These are phyloP conservation scores for Diadema setosum DNA, from an alignment of 35 echinoderm and acorn worm genomes.

Conservation along the genomic window DNA sequence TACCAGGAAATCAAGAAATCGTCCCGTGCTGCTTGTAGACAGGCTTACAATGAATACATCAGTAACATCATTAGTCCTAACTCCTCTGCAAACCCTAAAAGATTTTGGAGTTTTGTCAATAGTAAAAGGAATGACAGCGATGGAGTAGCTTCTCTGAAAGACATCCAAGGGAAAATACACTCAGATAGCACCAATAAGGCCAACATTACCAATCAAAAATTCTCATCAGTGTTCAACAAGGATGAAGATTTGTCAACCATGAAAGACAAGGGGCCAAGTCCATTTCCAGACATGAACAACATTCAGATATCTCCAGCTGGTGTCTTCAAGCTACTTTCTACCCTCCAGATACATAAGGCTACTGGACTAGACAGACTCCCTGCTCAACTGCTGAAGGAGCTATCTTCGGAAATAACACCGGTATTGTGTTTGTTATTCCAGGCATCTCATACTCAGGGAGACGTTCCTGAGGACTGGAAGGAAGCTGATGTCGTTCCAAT, in stretches of 20 bases:
- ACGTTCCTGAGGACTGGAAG: no score
- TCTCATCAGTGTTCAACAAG: constrained; percentile 8
- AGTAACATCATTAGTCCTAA: constrained; percentile 2
- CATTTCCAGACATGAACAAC: constrained; percentile 3
- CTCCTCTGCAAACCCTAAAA: not conserved
- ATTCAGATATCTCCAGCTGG: no score
- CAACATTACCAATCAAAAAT: constrained; percentile 18
- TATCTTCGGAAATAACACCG: no score
- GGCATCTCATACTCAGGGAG: no score
- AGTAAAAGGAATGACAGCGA: no score
- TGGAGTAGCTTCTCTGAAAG: not conserved
- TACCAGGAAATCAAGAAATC: not conserved
- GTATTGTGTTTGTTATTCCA: no score
- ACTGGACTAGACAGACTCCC: no score
- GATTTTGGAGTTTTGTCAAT: no score
- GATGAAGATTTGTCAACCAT: not conserved
- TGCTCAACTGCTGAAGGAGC: no score
- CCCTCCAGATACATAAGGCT: no score
- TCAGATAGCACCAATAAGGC: not conserved
- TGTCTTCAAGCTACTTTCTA: no score
- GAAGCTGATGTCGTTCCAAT: no score
- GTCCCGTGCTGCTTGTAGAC: not conserved
- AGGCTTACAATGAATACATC: constrained; percentile 1
- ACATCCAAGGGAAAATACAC: not conserved
- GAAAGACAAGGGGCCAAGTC: not conserved